Evolutionary conservation across 2,113 vertebrate genomes (phyloP).

Genomic region (Mesitornis unicolor): DNA sequence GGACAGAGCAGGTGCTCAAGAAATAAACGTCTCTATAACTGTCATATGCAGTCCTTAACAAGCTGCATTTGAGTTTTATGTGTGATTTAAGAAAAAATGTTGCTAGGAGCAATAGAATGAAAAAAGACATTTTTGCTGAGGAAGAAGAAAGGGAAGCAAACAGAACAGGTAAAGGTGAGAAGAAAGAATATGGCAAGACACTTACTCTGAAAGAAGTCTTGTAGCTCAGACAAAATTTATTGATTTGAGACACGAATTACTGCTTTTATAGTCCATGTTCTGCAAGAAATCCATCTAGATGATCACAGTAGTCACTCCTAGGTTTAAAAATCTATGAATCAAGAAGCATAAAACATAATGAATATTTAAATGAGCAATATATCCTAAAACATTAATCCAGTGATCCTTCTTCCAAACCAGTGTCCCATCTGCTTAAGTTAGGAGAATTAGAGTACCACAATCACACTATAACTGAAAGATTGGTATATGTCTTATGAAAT

Average conservation of each 20-base stretch:
- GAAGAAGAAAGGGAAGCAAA: background rate
- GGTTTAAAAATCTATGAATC: background rate
- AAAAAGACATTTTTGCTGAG: background rate
- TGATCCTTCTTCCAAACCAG: background rate
- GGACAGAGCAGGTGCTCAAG: background rate
- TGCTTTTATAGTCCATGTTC: background rate
- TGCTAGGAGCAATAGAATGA: background rate
- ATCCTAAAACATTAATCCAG: background rate
- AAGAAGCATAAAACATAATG: background rate
- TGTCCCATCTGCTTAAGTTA: background rate
- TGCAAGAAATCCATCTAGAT: background rate
- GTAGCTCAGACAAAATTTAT: background rate
- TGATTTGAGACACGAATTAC: background rate
- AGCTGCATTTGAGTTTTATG: background rate
- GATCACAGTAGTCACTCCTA: background rate
- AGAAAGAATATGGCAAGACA: background rate
- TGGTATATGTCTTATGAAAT: background rate
- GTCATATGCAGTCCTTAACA: background rate
- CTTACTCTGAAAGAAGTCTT: background rate
- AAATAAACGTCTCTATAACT: background rate
- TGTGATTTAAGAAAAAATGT: background rate
- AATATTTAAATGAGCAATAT: background rate
- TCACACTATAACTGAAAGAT: background rate
- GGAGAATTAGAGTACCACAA: background rate
- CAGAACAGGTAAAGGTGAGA: background rate